Evolutionary conservation across 2,888 invertebrate genomes (phyloP), one percentile per base, ranked within the genome.

Genomic region (Philhelius pedissequus): DNA sequence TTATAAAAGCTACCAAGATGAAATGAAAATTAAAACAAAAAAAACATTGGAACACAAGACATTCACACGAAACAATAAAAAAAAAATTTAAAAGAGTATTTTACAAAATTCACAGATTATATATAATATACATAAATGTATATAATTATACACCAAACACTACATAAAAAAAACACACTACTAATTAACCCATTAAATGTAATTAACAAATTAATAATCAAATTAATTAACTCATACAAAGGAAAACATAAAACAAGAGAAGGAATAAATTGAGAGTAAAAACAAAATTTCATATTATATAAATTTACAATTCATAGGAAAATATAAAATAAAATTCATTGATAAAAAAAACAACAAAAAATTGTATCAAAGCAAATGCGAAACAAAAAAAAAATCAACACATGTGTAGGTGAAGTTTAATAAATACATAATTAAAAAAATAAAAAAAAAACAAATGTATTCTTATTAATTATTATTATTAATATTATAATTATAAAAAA

Each of bases 31-130:
- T n/a, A n/a, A n/a, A n/a, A n/a, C n/a, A 62, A 13, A n/a, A 71
- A 66, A 71, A 50, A 66, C 77, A 82, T 73, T 62, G 78, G 56
- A 83, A 83, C 78, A 83, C 83, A 83, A 78, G 78, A 89, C 89
- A 89, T 88, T 89, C 88, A 88, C 89, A 89, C 88, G 87, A 90
- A 89, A 89, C 90, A 90, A 90, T 90, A 90, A 80, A 84, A 78
- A 86, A n/a, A 74, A 73, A 50, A 70, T 76, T 71, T 45, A 60
- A 35, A 71, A 86, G 13, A 56, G 86, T 88, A 86, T 75, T 87
- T 77, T 78, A 75, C 81, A 88, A 87, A 86, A 86, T 83, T 86
- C 80, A 86, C 86, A 82, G 74, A 64, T 60, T n/a, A 88, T 58
- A 87, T 82, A 86, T n/a, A 76, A 87, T 88, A 87, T 86, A 79